These are phyloP conservation scores for Erythrolamprus reginae DNA, from an alignment of 2,113 vertebrate species.

Conservation along the genomic window DNA sequence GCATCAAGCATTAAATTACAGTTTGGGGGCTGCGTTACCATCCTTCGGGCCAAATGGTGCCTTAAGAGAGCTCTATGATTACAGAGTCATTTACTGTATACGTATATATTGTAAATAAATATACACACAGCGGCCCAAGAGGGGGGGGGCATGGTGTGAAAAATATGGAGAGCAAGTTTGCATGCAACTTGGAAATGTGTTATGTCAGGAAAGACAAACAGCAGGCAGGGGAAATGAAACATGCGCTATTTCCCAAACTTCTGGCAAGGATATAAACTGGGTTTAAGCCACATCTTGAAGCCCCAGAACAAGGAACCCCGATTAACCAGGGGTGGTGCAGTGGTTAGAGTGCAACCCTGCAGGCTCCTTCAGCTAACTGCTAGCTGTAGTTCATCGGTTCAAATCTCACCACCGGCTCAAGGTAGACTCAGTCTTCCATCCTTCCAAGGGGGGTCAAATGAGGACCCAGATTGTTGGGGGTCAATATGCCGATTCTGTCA, in stretches of 20 bases:
- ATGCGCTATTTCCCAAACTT: background rate
- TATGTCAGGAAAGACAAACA: background rate
- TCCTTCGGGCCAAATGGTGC: constrained; percentile 44
- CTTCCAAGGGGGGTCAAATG: too few relatives aligned
- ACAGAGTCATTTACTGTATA: constrained; percentile 62
- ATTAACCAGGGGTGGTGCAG: too few relatives aligned
- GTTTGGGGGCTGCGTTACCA: constrained; percentile 47
- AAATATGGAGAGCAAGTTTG: background rate
- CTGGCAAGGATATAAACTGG: background rate
- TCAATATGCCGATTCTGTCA: too few relatives aligned
- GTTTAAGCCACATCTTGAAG: background rate
- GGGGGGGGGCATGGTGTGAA: background rate
- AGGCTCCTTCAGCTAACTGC: too few relatives aligned
- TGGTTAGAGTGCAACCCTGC: too few relatives aligned
- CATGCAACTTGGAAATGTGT: background rate
- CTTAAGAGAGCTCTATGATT: constrained; percentile 59
- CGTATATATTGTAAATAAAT: too few relatives aligned
- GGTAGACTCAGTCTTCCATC: too few relatives aligned
- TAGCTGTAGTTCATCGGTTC: too few relatives aligned
- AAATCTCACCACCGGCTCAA: too few relatives aligned
- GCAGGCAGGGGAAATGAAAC: background rate
- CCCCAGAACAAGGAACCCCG: background rate
- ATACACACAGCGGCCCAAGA: background rate
- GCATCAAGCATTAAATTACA: constrained; percentile 59
- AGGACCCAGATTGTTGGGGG: too few relatives aligned